These are phyloP conservation scores for Nesidiocoris tenuis DNA, from an alignment of 2,888 invertebrate species.

Conservation along the genomic window DNA sequence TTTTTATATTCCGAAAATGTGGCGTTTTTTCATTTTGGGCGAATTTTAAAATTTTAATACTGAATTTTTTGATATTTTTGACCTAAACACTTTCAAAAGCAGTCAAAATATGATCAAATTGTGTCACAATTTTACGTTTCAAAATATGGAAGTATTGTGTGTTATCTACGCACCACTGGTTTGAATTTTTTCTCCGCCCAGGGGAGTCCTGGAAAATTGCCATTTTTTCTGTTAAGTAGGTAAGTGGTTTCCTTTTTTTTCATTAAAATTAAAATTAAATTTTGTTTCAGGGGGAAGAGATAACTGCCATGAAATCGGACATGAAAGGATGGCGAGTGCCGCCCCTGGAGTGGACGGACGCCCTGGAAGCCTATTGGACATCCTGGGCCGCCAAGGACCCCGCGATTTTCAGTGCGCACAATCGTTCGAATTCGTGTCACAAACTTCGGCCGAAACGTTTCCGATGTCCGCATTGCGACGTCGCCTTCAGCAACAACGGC, in stretches of 20 bases:
- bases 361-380: conserved; percentile 47
- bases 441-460: conserved; percentile 88
- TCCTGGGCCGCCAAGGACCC: conserved; percentile 34
- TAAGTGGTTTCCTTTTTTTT: not conserved
- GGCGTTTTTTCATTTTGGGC: too few species aligned
- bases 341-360: conserved; percentile 39
- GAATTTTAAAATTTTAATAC: too few species aligned
- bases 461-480: conserved; percentile 84
- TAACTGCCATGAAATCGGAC: not conserved
- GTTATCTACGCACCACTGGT: too few species aligned
- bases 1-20: too few species aligned
- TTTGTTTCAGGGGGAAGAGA: not conserved
- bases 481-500: conserved; percentile 91
- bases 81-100: too few species aligned
- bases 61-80: too few species aligned
- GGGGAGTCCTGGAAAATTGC: too few species aligned
- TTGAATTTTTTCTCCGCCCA: too few species aligned
- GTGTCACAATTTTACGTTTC: too few species aligned
- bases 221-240: not conserved
- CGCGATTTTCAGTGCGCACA: conserved; percentile 1
- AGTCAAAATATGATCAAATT: too few species aligned
- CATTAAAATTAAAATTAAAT: not conserved
- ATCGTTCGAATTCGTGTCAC: conserved; percentile 58
- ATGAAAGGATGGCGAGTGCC: conserved; percentile 42
- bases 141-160: too few species aligned